A percentile compares a stretch with the other conserved stretches of the same genome.
Conservation (phyloP, 2,888 invertebrate species). For the Leptura quadrifasciata region DNA sequence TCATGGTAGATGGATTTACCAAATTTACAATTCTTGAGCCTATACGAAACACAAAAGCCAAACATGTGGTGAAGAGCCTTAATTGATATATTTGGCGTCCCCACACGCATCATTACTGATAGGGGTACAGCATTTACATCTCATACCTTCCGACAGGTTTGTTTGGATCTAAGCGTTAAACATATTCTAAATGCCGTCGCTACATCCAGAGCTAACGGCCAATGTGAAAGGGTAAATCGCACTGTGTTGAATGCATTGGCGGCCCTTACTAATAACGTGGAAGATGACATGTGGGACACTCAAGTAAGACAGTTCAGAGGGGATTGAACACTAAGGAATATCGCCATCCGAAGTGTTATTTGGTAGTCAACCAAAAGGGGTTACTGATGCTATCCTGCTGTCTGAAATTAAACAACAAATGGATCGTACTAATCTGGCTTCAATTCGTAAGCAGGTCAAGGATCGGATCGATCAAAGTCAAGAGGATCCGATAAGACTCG, state of each 20-base stretch:
- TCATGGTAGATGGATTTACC: slow-evolving; percentile 56
- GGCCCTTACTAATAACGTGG: neutral
- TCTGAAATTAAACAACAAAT: slow-evolving; percentile 10
- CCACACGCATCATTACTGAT: slow-evolving; percentile 22
- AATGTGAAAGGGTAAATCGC: too few relatives aligned
- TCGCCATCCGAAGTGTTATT: slow-evolving; percentile 5
- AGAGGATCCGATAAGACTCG: too few relatives aligned
- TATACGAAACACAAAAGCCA: slow-evolving; percentile 15
- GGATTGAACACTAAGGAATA: slow-evolving; percentile 10
- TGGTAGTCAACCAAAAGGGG: neutral
- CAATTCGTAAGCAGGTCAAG: neutral
- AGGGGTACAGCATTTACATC: slow-evolving; percentile 12
- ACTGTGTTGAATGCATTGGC: neutral
- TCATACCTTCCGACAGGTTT: too few relatives aligned
- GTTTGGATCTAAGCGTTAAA: too few relatives aligned
- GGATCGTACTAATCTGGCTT: neutral
- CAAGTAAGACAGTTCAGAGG: slow-evolving; percentile 11
- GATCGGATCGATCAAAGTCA: neutral
- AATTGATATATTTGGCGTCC: slow-evolving; percentile 22
- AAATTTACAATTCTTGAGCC: slow-evolving; percentile 29
- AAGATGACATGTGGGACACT: slow-evolving; percentile 9
- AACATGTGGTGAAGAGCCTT: slow-evolving; percentile 19
- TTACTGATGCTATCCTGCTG: neutral
- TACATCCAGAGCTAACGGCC: too few relatives aligned
- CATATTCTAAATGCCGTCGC: too few relatives aligned